These are phyloP conservation scores for Ostrea denselamellosa DNA, from an alignment of 1,140 invertebrate species.

Conservation along the genomic window DNA sequence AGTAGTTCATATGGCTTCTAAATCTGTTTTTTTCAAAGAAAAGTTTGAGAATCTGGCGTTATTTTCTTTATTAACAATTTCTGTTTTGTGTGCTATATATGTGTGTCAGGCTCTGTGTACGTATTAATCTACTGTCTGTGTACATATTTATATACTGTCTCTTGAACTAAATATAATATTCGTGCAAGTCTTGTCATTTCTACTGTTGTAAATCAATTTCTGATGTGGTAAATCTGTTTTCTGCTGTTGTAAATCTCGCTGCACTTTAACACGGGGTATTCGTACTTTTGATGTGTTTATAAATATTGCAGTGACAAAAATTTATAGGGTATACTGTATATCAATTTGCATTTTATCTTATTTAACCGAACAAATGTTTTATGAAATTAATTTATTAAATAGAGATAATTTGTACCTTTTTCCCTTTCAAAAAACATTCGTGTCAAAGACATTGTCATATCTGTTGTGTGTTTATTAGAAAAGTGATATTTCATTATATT, in stretches of 20 bases:
- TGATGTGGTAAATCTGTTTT: background rate
- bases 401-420: background rate
- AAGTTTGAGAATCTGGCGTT: no score
- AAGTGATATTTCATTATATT: background rate
- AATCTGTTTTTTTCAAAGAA: no score
- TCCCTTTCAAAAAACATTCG: background rate
- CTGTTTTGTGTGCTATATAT: no score
- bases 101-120: background rate
- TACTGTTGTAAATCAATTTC: background rate
- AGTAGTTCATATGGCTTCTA: no score
- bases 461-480: slow-evolving; percentile 6
- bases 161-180: background rate
- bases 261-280: background rate
- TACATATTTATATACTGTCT: background rate
- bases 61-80: no score
- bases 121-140: background rate
- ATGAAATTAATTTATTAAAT: background rate
- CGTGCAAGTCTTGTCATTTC: background rate
- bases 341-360: background rate
- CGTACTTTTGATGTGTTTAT: background rate
- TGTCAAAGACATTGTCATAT: background rate
- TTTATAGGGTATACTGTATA: background rate
- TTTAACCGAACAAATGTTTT: background rate
- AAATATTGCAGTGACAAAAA: background rate
- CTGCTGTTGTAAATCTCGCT: background rate